Percentiles rank a stretch among this genome's conserved stretches.
Evolutionary conservation across 2,797 vertebrate species (phyloP).

Genomic region (Craterocephalus amniculus): DNA sequence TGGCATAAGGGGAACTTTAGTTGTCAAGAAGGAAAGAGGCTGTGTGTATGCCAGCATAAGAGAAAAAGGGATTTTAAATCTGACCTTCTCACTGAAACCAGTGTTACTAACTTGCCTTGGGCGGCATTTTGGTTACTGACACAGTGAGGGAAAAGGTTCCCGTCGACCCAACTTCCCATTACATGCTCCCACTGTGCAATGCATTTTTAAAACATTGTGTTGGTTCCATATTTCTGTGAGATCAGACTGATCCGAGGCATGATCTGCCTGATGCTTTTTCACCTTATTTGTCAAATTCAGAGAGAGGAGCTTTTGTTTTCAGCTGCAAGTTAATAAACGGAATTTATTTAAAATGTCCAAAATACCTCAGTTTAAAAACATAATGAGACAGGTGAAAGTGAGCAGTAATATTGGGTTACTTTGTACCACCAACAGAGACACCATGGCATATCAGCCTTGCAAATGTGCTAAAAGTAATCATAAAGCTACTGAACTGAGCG

Average conservation of each 20-base stretch:
- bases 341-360: background rate
- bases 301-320: background rate
- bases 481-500: conserved; percentile 14
- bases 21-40: no score
- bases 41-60: no score
- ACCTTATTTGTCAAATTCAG: background rate
- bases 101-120: background rate
- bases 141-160: background rate
- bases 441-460: background rate
- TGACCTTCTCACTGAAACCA: background rate
- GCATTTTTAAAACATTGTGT: background rate
- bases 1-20: no score
- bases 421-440: background rate
- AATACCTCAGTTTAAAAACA: no score
- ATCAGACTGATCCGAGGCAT: background rate
- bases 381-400: background rate
- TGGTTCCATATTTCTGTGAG: background rate
- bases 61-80: no score
- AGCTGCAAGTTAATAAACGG: background rate
- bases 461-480: conserved; percentile 20
- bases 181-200: background rate
- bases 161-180: background rate
- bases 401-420: background rate
- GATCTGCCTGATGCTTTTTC: background rate
- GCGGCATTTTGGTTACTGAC: background rate